These are phyloP conservation scores for Asobara japonica DNA, from an alignment of 1,140 invertebrate genomes.

Conservation along the genomic window DNA sequence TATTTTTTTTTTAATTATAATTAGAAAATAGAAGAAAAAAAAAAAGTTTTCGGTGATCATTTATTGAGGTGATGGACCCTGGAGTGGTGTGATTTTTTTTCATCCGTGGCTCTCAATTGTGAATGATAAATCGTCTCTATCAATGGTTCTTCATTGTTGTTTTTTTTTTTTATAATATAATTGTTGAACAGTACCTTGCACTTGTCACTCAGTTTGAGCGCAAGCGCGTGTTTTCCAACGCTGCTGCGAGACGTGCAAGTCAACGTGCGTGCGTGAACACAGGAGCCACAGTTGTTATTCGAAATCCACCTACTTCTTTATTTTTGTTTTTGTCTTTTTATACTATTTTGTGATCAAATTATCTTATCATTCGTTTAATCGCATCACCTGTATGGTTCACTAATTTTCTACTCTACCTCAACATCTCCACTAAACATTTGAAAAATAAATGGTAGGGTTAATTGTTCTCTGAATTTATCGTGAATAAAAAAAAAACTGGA, in stretches of 20 bases:
- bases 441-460: conserved; percentile 8
- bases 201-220: conserved; percentile 71
- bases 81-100: not conserved
- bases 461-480: not conserved
- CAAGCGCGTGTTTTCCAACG: conserved; percentile 69
- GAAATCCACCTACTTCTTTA: conserved; percentile 38
- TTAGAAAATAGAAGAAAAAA: too few relatives aligned
- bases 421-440: not conserved
- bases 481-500: conserved; percentile 40
- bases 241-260: conserved; percentile 56
- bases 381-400: not conserved
- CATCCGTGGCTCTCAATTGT: conserved; percentile 9
- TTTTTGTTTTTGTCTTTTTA: too few relatives aligned
- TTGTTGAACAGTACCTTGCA: conserved; percentile 69
- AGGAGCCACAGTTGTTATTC: conserved; percentile 59
- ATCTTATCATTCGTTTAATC: not conserved
- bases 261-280: conserved; percentile 67
- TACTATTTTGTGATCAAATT: conserved; percentile 18
- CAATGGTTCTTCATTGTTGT: conserved; percentile 14
- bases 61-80: not conserved
- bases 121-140: not conserved
- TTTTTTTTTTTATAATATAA: conserved; percentile 30
- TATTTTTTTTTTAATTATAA: too few relatives aligned
- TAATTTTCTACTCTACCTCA: conserved; percentile 5
- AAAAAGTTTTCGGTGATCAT: conserved; percentile 3